Percentiles rank a stretch among this genome's conserved stretches.
These are phyloP conservation scores for Gulo gulo DNA, from an alignment of 2,113 vertebrate species.

Conservation along the genomic window DNA sequence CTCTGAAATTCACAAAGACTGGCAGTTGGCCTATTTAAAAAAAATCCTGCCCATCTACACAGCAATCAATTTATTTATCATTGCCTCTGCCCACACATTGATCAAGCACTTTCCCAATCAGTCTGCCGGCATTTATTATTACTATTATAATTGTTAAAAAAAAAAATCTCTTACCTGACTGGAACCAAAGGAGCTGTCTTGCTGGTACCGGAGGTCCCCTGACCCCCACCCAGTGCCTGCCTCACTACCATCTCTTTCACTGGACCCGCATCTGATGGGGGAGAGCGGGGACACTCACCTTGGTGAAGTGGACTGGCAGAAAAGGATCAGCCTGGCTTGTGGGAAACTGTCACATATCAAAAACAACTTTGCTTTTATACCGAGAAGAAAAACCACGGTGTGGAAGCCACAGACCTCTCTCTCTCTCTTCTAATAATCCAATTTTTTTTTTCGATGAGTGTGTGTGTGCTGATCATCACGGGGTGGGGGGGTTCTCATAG, in stretches of 20 bases:
- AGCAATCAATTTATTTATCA: neutral
- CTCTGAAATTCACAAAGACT: constrained; percentile 32
- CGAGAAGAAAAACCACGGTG: constrained; percentile 78
- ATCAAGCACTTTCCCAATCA: constrained; percentile 7
- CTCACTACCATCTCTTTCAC: neutral
- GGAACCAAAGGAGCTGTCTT: constrained; percentile 10
- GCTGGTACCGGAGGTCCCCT: neutral
- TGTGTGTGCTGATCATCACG: constrained; percentile 69
- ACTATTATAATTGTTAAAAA: constrained; percentile 39
- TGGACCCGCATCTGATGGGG: constrained; percentile 1
- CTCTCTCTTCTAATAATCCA: constrained; percentile 80
- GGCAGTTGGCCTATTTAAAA: neutral
- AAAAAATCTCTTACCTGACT: constrained; percentile 58
- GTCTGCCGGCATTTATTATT: constrained; percentile 7
- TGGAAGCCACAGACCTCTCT: constrained; percentile 78
- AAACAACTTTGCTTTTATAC: constrained; percentile 81
- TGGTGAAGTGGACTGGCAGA: constrained; percentile 63
- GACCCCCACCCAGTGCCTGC: neutral
- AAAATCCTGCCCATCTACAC: constrained; percentile 22
- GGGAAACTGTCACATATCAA: constrained; percentile 77
- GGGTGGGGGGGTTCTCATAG: constrained; percentile 71
- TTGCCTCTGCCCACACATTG: constrained; percentile 3
- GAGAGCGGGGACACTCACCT: constrained; percentile 71
- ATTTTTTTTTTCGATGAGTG: constrained; percentile 70
- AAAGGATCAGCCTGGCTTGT: constrained; percentile 75